Conservation (phyloP, 1,140 invertebrate species). For the Lasaia peninsularis region DNA sequence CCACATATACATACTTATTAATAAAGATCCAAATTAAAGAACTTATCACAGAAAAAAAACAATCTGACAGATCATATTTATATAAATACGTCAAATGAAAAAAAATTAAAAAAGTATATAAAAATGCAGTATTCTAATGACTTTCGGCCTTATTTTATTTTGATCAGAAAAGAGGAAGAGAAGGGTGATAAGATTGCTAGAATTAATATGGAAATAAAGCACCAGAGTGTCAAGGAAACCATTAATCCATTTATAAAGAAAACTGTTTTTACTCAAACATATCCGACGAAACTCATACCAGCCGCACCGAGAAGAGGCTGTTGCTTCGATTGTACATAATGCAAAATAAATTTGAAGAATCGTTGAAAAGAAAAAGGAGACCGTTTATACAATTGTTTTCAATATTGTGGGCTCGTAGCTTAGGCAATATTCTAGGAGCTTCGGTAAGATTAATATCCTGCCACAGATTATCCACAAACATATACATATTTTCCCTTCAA, state of each 20-base stretch:
- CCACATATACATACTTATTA: no score
- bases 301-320: constrained; percentile 56
- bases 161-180: constrained; percentile 60
- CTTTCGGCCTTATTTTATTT: constrained; percentile 59
- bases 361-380: constrained; percentile 30
- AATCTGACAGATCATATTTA: not conserved
- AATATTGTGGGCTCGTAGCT: constrained; percentile 37
- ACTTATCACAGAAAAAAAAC: not conserved
- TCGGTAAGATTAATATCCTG: constrained; percentile 35
- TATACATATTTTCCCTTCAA: constrained; percentile 44
- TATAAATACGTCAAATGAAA: not conserved
- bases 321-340: constrained; percentile 56
- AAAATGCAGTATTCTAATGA: constrained; percentile 46
- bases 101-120: constrained; percentile 34
- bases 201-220: constrained; percentile 66
- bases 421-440: constrained; percentile 41
- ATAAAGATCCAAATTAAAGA: no score
- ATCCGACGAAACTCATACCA: constrained; percentile 54
- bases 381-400: constrained; percentile 42
- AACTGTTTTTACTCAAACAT: constrained; percentile 56
- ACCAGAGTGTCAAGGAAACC: constrained; percentile 34
- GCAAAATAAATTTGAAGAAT: constrained; percentile 33
- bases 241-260: constrained; percentile 62
- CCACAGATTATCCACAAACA: constrained; percentile 42
- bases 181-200: constrained; percentile 61